Base-by-base conservation (phyloP, 2,113 vertebrate species). In the Prionailurus viverrinus region DNA sequence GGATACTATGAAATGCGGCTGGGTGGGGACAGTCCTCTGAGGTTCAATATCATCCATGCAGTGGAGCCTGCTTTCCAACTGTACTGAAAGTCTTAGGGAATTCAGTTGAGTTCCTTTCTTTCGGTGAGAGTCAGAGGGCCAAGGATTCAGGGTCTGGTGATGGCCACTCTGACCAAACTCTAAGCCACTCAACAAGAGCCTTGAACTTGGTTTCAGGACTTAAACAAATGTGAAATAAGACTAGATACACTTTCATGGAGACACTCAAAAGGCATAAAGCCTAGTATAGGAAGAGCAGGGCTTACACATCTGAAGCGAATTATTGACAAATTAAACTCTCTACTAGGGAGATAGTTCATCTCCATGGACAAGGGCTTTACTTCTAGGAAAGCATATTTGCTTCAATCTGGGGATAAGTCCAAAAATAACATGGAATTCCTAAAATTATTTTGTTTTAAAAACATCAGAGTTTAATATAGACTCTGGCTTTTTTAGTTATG, bases 401-500 rank as follows among this genome's bases (percentile, higher is more conserved):
- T 96, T 96, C 94, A 81, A 27, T 97, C 96, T 98, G 97, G 95
- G 94, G 95, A 88, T 7, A 74, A 16, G 66, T 94, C 97, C 97
- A 97, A 97, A 92, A 90, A 98, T 36, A 97, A 98, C 96, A 97
- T 79, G 94, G 90, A 96, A 96, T 97, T 96, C 92, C 91, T 96
- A 94, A 73, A 92, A 97, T 97, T 97, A 97, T 94, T 98, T 96
- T 97, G 97, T 93, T 98, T 97, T 78, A 82, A 97, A 97, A 98
- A 96, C 94, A 97, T 95, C 80, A 92, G 97, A 91, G 90, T 96
- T 97, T 97, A 97, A 97, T 97, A 97, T 95, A 98, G 97, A 94
- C 90, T 96, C 78, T 94, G 89, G 92, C 97, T 97, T 96, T 96
- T 97, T 97, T 94, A 96, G 90, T 96, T 92, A 97, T 97, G 97